These are phyloP conservation scores for Neopipo cinnamomea DNA, from an alignment of 2,113 vertebrate species.

Conservation along the genomic window DNA sequence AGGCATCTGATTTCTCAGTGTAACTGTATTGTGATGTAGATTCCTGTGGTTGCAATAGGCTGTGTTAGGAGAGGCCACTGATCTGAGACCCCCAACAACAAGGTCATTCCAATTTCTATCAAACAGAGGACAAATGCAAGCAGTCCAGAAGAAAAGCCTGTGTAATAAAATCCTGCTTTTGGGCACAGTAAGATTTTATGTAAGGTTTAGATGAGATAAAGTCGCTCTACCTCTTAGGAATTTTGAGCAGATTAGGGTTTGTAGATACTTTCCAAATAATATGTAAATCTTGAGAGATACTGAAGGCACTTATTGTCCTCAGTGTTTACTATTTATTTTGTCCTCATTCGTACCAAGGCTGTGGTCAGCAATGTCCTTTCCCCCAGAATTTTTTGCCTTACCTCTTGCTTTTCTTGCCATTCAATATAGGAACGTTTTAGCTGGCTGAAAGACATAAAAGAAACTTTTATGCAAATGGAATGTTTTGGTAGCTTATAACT, in stretches of 20 bases:
- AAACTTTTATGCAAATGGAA: neutral
- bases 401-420: neutral
- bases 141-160: neutral
- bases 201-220: neutral
- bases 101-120: neutral
- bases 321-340: neutral
- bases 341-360: neutral
- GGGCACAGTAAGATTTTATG: neutral
- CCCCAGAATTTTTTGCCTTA: neutral
- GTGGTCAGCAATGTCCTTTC: neutral
- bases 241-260: neutral
- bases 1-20: neutral
- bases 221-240: neutral
- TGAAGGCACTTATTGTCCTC: neutral
- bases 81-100: neutral
- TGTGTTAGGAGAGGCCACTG: neutral
- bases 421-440: neutral
- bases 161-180: neutral
- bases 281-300: neutral
- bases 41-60: neutral
- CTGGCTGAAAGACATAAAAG: neutral
- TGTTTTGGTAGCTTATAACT: neutral
- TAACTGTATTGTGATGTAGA: neutral
- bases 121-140: neutral
- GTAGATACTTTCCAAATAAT: neutral